A percentile compares a stretch with the other conserved stretches of the same genome.
Conservation (phyloP, 2,113 vertebrate species). For the Eurypyga helias region DNA sequence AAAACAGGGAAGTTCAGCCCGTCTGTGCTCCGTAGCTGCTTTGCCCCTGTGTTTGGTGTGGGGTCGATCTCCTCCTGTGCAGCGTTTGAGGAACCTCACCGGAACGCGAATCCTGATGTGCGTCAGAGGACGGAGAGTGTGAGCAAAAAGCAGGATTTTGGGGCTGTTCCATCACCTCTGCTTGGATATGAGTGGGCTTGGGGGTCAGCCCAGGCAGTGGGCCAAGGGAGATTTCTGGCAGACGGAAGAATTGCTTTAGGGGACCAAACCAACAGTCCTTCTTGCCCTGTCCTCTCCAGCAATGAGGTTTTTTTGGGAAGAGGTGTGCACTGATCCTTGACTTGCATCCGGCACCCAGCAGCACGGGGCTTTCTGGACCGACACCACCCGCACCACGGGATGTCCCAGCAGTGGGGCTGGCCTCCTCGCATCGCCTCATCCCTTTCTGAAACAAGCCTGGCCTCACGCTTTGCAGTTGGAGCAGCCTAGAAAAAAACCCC, state of each 20-base stretch:
- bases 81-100: background rate
- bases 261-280: background rate
- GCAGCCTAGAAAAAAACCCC: background rate
- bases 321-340: background rate
- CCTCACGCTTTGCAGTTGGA: background rate
- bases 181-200: background rate
- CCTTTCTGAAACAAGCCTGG: background rate
- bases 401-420: background rate
- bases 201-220: background rate
- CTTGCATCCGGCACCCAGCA: background rate
- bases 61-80: background rate
- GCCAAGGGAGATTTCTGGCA: background rate
- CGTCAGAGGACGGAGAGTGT: background rate
- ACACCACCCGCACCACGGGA: fast-evolving
- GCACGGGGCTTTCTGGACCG: background rate
- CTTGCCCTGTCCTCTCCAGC: background rate
- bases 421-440: background rate
- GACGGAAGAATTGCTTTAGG: background rate
- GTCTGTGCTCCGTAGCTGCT: background rate
- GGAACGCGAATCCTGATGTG: fast-evolving
- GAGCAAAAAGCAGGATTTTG: background rate
- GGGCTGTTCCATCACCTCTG: background rate
- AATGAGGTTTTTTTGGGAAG: background rate
- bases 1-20: background rate
- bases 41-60: background rate